Conservation (phyloP, 1,140 invertebrate species). For the Plectrocnemia conspersa region DNA sequence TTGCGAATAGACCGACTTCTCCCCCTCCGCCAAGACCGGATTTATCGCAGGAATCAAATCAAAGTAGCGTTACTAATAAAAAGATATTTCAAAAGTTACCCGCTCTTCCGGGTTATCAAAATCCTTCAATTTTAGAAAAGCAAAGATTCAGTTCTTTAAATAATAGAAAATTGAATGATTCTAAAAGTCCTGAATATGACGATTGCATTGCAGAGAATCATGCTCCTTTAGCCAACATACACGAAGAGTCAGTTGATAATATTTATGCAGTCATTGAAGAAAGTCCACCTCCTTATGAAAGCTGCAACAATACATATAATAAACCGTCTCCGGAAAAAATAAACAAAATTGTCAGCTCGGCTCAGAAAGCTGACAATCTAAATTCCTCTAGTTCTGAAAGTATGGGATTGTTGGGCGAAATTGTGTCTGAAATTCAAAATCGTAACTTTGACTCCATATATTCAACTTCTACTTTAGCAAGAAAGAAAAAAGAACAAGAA, state of each 20-base stretch:
- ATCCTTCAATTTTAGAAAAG: constrained; percentile 38
- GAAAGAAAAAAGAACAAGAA: constrained; percentile 56
- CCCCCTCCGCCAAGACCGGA: constrained; percentile 62
- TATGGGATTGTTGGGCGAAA: constrained; percentile 73
- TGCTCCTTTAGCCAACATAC: constrained; percentile 57
- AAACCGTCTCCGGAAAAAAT: constrained; percentile 26
- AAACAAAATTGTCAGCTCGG: constrained; percentile 19
- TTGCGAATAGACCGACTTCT: constrained; percentile 55
- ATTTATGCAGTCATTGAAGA: constrained; percentile 86
- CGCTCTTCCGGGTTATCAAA: constrained; percentile 52
- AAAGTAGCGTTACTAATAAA: background rate
- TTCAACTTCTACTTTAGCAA: constrained; percentile 62
- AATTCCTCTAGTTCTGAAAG: constrained; percentile 55
- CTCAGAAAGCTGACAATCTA: constrained; percentile 45
- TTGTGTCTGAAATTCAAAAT: constrained; percentile 80
- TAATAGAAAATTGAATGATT: constrained; percentile 36
- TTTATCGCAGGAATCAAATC: constrained; percentile 35
- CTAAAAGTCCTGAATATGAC: constrained; percentile 59
- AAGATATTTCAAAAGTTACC: constrained; percentile 32
- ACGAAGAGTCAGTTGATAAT: constrained; percentile 67
- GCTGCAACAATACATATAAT: constrained; percentile 39
- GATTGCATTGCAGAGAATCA: constrained; percentile 67
- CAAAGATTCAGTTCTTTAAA: background rate
- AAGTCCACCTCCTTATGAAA: constrained; percentile 46
- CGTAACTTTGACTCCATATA: constrained; percentile 82